Conservation (phyloP, 2,888 invertebrate species). For the Biston betularia region DNA sequence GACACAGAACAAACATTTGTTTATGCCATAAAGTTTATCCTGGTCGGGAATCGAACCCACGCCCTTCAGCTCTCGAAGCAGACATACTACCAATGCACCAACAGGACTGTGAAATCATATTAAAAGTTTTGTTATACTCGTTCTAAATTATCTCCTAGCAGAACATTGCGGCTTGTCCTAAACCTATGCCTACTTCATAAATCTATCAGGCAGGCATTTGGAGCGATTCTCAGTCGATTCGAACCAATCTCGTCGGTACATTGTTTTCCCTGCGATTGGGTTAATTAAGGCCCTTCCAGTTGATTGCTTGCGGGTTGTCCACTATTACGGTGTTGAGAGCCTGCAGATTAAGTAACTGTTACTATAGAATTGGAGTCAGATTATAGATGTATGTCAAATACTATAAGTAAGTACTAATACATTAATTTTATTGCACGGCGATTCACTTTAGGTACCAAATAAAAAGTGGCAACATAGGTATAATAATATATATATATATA, state of each 20-base stretch:
- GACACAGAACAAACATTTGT: too few species aligned
- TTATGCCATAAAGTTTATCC: too few species aligned
- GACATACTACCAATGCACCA: too few species aligned
- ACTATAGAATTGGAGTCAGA: neutral
- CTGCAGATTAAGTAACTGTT: constrained; percentile 17
- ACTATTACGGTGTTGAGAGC: constrained; percentile 49
- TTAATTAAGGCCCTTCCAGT: constrained; percentile 60
- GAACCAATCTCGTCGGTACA: constrained; percentile 53
- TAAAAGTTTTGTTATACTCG: neutral
- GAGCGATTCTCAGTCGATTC: constrained; percentile 44
- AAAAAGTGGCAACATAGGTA: too few species aligned
- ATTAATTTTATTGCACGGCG: too few species aligned
- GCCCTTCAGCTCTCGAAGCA: too few species aligned
- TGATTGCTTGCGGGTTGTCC: constrained; percentile 62
- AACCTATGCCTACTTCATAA: constrained; percentile 22
- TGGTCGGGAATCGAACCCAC: too few species aligned
- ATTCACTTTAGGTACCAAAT: too few species aligned
- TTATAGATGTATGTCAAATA: neutral
- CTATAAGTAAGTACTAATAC: too few species aligned
- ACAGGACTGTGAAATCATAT: too few species aligned
- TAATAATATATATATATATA: too few species aligned
- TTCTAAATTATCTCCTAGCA: neutral
- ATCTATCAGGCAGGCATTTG: constrained; percentile 34
- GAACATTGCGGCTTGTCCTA: neutral
- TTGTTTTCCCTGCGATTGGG: constrained; percentile 60